Evolutionary conservation across 2,113 vertebrate genomes (phyloP).

Genomic region (Channa argus): DNA sequence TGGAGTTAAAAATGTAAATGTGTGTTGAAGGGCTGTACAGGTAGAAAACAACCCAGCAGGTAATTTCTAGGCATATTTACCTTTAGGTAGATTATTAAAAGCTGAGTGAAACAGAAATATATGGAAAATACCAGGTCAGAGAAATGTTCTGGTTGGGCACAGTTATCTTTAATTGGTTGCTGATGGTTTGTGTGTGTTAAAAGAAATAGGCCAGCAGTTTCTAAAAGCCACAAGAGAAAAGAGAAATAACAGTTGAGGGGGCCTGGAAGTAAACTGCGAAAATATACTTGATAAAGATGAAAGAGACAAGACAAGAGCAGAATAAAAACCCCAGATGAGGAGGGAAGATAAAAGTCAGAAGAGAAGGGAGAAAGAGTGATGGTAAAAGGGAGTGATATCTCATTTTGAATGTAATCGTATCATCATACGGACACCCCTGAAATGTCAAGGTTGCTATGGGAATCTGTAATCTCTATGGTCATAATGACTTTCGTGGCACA

Average conservation of each 20-base stretch:
- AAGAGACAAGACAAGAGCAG: slow-evolving; percentile 23
- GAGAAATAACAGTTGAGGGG: slow-evolving; percentile 23
- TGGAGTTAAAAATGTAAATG: background rate
- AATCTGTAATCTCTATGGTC: slow-evolving; percentile 52
- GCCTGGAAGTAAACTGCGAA: slow-evolving; percentile 36
- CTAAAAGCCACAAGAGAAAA: slow-evolving; percentile 11
- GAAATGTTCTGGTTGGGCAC: background rate
- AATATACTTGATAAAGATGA: slow-evolving; percentile 24
- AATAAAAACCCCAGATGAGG: slow-evolving; percentile 39
- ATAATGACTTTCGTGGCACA: slow-evolving; percentile 64
- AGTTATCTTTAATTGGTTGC: slow-evolving; percentile 21
- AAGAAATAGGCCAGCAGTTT: background rate
- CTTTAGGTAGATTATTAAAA: background rate
- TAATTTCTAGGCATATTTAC: slow-evolving; percentile 15
- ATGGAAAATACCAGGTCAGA: background rate
- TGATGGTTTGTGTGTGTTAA: slow-evolving; percentile 8
- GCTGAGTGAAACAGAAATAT: background rate
- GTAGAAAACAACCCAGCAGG: slow-evolving; percentile 25
- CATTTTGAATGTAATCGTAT: slow-evolving; percentile 47
- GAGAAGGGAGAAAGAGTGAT: background rate
- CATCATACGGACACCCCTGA: slow-evolving; percentile 40
- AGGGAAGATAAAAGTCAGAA: slow-evolving; percentile 30
- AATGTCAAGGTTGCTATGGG: slow-evolving; percentile 71
- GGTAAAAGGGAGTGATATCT: slow-evolving; percentile 21
- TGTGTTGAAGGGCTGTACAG: background rate